Evolutionary conservation across 2,797 vertebrate species (phyloP).

Genomic region (Sus cebifrons): DNA sequence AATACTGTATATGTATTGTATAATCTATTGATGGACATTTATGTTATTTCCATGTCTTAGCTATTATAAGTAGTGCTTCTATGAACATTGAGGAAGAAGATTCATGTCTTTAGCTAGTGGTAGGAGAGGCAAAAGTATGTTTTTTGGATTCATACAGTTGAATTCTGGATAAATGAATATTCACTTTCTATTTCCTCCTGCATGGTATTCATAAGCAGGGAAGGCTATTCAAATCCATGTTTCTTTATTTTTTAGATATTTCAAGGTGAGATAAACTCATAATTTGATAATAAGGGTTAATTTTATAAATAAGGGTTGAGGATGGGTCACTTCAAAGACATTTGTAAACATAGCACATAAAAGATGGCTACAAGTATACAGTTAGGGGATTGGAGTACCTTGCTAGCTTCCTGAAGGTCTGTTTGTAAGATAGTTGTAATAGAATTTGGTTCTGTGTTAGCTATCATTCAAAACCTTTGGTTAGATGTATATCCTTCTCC

Average conservation of each 20-base stretch:
- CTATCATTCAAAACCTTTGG: conserved; percentile 28
- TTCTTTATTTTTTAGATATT: conserved; percentile 49
- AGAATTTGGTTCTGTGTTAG: conserved; percentile 15
- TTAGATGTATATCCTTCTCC: neutral
- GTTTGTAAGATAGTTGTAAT: conserved; percentile 46
- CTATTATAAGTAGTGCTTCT: neutral
- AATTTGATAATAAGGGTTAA: conserved; percentile 58
- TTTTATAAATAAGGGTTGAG: conserved; percentile 39
- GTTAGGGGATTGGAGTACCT: neutral
- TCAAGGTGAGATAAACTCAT: conserved; percentile 13
- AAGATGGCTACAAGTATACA: neutral
- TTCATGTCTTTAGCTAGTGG: conserved; percentile 48
- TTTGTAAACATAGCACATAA: neutral
- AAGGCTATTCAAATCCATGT: conserved; percentile 7
- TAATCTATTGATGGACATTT: neutral
- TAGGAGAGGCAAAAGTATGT: conserved; percentile 25
- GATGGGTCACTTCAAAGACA: conserved; percentile 30
- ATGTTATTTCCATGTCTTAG: neutral
- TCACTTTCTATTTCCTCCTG: conserved; percentile 43
- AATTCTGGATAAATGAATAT: conserved; percentile 32
- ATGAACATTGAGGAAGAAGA: neutral
- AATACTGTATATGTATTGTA: neutral
- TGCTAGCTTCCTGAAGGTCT: neutral
- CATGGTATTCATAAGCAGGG: neutral
- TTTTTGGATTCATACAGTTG: conserved; percentile 23